Conservation (phyloP, 2,113 vertebrate species). For the Calidris pygmaea region DNA sequence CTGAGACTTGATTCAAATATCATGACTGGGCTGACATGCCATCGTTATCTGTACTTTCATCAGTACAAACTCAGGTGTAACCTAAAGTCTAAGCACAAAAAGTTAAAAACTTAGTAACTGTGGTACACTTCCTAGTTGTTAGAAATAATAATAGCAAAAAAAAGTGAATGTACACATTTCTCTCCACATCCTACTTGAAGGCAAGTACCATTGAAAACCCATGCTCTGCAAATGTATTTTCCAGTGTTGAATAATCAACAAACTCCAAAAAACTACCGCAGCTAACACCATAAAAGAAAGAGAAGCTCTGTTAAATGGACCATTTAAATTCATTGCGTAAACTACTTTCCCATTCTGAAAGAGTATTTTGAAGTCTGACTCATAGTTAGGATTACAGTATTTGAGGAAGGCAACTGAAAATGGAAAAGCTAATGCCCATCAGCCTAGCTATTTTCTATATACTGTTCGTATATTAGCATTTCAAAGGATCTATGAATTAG, state of each 20-base stretch:
- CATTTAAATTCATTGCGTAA: conserved; percentile 34
- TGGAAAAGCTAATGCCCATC: conserved; percentile 14
- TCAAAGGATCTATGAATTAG: conserved; percentile 44
- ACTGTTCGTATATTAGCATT: conserved; percentile 8
- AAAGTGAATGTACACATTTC: not conserved
- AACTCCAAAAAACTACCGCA: not conserved
- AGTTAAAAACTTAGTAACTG: not conserved
- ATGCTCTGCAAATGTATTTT: not conserved
- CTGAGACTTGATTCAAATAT: not conserved
- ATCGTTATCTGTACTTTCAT: not conserved
- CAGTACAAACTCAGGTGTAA: not conserved
- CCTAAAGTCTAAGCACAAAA: not conserved
- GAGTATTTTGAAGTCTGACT: conserved; percentile 63
- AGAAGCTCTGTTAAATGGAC: not conserved
- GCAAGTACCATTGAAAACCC: not conserved
- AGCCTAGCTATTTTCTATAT: conserved; percentile 37
- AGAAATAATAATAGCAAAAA: not conserved
- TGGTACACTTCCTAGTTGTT: not conserved
- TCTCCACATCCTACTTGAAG: not conserved
- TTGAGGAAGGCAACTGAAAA: conserved; percentile 48
- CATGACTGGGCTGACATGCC: rapidly evolving
- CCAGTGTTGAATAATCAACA: not conserved
- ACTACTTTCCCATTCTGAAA: conserved; percentile 35
- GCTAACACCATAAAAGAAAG: not conserved
- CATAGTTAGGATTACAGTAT: conserved; percentile 48